Conservation (phyloP, 2,888 invertebrate species). For the Cataglyphis livida region DNA sequence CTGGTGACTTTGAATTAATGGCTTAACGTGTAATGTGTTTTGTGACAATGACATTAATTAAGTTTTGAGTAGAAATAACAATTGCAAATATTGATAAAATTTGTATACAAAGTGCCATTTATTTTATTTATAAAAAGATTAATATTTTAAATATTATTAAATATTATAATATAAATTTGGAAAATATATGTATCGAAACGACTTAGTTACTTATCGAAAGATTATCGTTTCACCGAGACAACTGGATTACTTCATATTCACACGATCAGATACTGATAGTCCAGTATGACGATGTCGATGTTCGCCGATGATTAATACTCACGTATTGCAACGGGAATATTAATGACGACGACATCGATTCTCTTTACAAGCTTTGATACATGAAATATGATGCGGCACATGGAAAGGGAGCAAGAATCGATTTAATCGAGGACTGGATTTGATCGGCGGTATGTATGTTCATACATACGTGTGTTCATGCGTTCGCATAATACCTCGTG, state of each 20-base stretch:
- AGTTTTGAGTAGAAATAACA: not conserved
- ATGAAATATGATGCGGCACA: constrained; percentile 18
- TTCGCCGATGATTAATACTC: constrained; percentile 36
- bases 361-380: constrained; percentile 15
- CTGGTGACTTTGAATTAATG: constrained; percentile 34
- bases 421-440: constrained; percentile 24
- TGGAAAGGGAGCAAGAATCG: constrained; percentile 14
- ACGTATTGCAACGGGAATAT: constrained; percentile 12
- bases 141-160: not conserved
- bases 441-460: not conserved
- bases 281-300: not conserved
- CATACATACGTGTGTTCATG: not conserved
- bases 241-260: constrained; percentile 1
- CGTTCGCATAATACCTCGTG: constrained; percentile 1
- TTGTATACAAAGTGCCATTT: not conserved
- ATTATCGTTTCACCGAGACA: not conserved
- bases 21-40: constrained; percentile 22
- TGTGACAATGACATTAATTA: constrained; percentile 24
- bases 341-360: not conserved
- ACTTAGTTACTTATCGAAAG: not conserved
- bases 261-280: not conserved
- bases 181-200: not conserved
- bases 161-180: not conserved
- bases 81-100: not conserved
- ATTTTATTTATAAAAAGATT: not conserved